A percentile compares a stretch with the other conserved stretches of the same genome.
phyloP scores from a whole-genome alignment of 1,140 invertebrate species.

The Dryas iulia region DNA sequence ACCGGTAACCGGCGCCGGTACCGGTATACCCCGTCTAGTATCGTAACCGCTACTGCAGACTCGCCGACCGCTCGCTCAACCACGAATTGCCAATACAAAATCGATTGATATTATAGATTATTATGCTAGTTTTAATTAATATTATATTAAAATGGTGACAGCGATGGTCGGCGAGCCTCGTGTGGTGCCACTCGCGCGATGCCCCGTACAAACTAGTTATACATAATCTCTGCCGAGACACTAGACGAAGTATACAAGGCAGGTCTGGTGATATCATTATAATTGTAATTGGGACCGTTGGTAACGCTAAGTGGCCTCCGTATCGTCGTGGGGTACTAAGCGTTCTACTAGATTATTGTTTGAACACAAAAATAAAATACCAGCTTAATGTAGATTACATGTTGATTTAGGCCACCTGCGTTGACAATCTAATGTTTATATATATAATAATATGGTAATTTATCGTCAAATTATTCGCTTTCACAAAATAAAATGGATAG shows the following conservation, averaged over 20 bases:
- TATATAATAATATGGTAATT: conserved; percentile 38
- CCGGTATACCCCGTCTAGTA: conserved; percentile 37
- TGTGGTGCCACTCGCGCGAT: conserved; percentile 6
- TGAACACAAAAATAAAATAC: conserved; percentile 20
- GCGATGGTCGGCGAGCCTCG: background rate
- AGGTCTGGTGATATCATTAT: conserved; percentile 24
- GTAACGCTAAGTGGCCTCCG: conserved; percentile 35
- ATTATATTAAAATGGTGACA: no score
- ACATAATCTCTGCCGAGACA: conserved; percentile 29
- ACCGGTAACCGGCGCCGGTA: conserved; percentile 24
- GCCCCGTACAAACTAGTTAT: background rate
- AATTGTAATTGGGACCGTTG: conserved; percentile 32
- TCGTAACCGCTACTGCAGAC: no score
- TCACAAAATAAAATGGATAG: background rate
- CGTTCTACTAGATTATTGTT: conserved; percentile 19
- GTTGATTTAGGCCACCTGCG: conserved; percentile 44
- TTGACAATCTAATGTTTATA: conserved; percentile 42
- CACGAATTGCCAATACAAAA: no score
- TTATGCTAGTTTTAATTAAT: no score
- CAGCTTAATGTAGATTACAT: conserved; percentile 32
- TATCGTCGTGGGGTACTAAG: conserved; percentile 10
- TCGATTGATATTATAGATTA: no score
- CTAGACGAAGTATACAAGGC: conserved; percentile 44
- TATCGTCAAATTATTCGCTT: conserved; percentile 41
- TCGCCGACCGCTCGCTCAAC: no score